Base-by-base conservation (phyloP, 2,888 invertebrate species). In the Ophion slaviceki region DNA sequence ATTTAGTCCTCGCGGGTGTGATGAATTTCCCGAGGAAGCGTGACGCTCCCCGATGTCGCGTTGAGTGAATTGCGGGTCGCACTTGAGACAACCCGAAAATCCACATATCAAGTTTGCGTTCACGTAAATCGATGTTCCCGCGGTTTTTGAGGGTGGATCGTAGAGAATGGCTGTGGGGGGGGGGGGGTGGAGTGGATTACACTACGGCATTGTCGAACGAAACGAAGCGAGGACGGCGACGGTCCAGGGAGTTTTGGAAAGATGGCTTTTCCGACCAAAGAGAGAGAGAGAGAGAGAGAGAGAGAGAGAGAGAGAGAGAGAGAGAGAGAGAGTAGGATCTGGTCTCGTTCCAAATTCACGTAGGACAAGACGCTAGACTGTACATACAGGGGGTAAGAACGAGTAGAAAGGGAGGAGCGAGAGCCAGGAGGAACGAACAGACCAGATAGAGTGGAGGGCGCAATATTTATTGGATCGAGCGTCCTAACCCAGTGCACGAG, bases 401-500 rank as follows among this genome's bases (percentile, higher is more conserved):
- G 76, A 47, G 53, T 45, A n/a, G 80, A 81, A 53, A 75, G 53
- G 64, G 66, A 76, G 82, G 68, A 59, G n/a, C 79, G 79, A 53
- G 71, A 28, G 64, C 61, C 72, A 79, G 70, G 47, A 62, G 67
- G 59, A 81, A 84, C 40, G 62, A 62, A n/a, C 87, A 79, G 47
- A 71, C 24, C 24, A 24, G 24, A 24, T 82, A 84, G 80, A 80
- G 80, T 36, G 72, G 83, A 86, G 83, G 61, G 68, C 71, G 84
- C 86, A 88, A 89, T 91, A 91, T 91, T 92, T 91, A 92, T 91
- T 91, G 90, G 90, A 87, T 86, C 87, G 79, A 85, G 87, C 89
- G 85, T 90, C 89, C 91, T 91, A 91, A 90, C 89, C 90, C 88
- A 90, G 86, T 91, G 90, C 88, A 82, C 84, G 78, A 76, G 68